These are phyloP conservation scores for Apodemia zela DNA, from an alignment of 2,888 invertebrate genomes.

Conservation along the genomic window DNA sequence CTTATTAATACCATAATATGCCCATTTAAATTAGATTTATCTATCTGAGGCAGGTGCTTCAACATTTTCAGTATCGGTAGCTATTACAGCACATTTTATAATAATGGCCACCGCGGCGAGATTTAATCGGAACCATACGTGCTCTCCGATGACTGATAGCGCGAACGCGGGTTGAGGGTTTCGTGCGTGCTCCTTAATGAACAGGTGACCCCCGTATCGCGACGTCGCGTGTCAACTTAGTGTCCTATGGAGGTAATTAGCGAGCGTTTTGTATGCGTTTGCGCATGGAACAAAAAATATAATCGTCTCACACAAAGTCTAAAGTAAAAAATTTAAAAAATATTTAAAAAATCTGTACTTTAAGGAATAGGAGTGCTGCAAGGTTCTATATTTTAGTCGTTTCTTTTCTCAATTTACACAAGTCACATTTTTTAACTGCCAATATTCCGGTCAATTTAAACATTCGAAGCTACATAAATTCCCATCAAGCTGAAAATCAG, in stretches of 20 bases:
- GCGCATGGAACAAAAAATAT: slow-evolving; percentile 7
- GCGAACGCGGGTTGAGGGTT: slow-evolving; percentile 53
- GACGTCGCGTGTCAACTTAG: slow-evolving; percentile 59
- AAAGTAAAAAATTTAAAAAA: background rate
- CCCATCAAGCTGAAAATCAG: too few species aligned
- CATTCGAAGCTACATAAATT: too few species aligned
- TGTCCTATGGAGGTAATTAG: slow-evolving; percentile 56
- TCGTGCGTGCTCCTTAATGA: slow-evolving; percentile 57
- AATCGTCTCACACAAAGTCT: background rate
- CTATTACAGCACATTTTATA: slow-evolving; percentile 63
- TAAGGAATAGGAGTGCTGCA: too few species aligned
- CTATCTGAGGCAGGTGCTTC: slow-evolving; percentile 7
- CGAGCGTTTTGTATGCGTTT: slow-evolving; percentile 44
- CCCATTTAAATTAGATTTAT: background rate
- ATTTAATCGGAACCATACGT: slow-evolving; percentile 62
- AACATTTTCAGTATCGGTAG: slow-evolving; percentile 41
- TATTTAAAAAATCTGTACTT: too few species aligned
- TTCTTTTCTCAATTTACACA: too few species aligned
- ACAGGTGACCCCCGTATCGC: slow-evolving; percentile 62
- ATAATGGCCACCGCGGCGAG: slow-evolving; percentile 64
- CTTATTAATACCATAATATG: background rate
- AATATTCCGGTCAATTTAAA: too few species aligned
- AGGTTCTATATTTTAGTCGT: too few species aligned
- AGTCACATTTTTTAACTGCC: too few species aligned
- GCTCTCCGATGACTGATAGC: slow-evolving; percentile 72